Conservation (phyloP, 1,140 invertebrate genomes). For the Diachasmimorpha longicaudata region DNA sequence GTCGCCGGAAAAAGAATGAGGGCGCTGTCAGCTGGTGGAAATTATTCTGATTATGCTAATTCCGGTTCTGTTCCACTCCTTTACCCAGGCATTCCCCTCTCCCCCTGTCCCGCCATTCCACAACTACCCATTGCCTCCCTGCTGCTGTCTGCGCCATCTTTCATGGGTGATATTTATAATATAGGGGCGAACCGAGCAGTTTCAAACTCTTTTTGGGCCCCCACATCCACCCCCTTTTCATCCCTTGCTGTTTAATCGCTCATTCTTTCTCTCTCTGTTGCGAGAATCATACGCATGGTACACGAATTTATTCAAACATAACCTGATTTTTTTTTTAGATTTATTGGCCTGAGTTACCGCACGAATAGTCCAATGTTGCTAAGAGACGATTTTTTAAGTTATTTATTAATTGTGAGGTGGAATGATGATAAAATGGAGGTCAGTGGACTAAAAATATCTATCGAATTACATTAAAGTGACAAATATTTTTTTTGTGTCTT, state of each 20-base stretch:
- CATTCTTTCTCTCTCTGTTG: neutral
- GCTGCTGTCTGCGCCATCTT: constrained; percentile 63
- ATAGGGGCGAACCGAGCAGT: constrained; percentile 60
- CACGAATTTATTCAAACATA: too few species aligned
- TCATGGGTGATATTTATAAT: constrained; percentile 64
- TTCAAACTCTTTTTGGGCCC: constrained; percentile 61
- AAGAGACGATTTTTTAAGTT: too few species aligned
- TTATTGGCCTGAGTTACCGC: too few species aligned
- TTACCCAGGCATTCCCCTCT: constrained; percentile 51
- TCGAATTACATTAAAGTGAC: too few species aligned
- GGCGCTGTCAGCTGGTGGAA: constrained; percentile 65
- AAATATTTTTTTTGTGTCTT: too few species aligned
- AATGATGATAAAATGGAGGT: too few species aligned
- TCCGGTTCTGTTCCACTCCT: constrained; percentile 65
- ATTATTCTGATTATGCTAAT: constrained; percentile 68
- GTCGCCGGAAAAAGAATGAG: constrained; percentile 63
- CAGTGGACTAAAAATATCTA: too few species aligned
- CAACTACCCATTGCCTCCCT: constrained; percentile 34
- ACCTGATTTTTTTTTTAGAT: too few species aligned
- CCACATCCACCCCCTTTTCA: constrained; percentile 17
- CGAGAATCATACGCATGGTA: neutral
- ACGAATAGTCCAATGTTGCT: too few species aligned
- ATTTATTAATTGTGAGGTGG: too few species aligned
- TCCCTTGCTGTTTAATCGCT: neutral
- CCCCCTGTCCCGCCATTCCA: neutral